Evolutionary conservation across 1,140 invertebrate genomes (phyloP).

Genomic region (Wasmannia auropunctata): DNA sequence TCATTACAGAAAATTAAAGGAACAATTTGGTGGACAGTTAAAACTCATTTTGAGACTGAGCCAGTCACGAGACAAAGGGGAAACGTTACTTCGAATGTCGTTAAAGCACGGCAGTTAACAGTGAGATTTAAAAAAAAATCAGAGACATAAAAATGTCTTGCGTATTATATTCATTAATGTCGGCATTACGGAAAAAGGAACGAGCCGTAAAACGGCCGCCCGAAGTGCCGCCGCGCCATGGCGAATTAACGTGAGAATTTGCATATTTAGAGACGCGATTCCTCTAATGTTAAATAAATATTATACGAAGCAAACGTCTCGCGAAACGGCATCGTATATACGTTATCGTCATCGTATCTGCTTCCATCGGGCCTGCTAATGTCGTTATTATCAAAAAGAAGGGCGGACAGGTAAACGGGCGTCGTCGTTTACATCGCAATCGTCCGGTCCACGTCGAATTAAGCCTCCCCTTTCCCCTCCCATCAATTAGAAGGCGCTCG

Average conservation of each 20-base stretch:
- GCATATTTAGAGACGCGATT: not conserved
- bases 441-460: conserved; percentile 20
- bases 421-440: conserved; percentile 42
- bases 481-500: conserved; percentile 38
- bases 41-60: not conserved
- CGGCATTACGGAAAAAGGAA: not conserved
- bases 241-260: not conserved
- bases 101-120: not conserved
- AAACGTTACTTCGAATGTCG: not conserved
- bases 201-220: not conserved
- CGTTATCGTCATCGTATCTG: too few species aligned
- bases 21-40: not conserved
- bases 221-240: not conserved
- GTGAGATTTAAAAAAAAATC: not conserved
- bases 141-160: not conserved
- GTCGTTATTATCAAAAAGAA: conserved; percentile 16
- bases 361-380: not conserved
- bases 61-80: not conserved
- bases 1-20: conserved; percentile 24
- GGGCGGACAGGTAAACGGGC: not conserved
- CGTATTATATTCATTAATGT: too few species aligned
- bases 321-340: not conserved
- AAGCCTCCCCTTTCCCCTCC: not conserved
- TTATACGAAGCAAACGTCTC: not conserved
- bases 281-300: conserved; percentile 10